Base-by-base conservation (phyloP, 2,888 invertebrate genomes). In the Volucella bombylans region DNA sequence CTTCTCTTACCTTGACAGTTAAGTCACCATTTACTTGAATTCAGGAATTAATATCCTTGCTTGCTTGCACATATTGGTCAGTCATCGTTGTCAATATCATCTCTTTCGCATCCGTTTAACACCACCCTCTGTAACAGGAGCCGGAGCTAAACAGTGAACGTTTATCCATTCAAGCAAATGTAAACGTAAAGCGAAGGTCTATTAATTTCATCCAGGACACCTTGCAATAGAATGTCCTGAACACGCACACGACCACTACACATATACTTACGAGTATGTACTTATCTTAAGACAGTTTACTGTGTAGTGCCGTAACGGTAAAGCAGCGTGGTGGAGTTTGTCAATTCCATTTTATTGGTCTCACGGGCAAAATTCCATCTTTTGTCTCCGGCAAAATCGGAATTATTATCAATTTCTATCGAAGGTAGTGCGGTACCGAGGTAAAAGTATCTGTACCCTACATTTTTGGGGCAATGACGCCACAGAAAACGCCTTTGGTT, bases 281-380 rank as follows among this genome's bases (percentile, higher is more conserved):
- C 31, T 6, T 14, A 31, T 47, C 12, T 18, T 38, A 3, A 14
- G 38, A 12, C 45, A 39, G 45, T 9, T 31, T 31, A 31, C 31
- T 31, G n/a, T n/a, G n/a, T n/a, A 6, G 31, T 1, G 6, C 31
- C 6, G 4, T 31, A 31, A 31, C 6, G 6, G 31, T 31, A 31
- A 31, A 6, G 31, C 6, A 31, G 14, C 31, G 8, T 50, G 9
- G 47, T 62, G 69, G 23, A 55, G 67, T 55, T 62, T 81, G 85
- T 81, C 85, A 85, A 85, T 85, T 81, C 64, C 68, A 57, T 77
- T 80, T 85, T 85, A 81, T 85, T 68, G 57, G 81, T 85, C 85
- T 77, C 85, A 81, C 77, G 85, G 85, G 85, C 68, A 59, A 80
- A 76, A 77, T 81, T 76, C 57, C 57, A 77, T 81, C 72, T 76